Conservation (phyloP, 2,888 invertebrate genomes). For the Nephrotoma appendiculata region DNA sequence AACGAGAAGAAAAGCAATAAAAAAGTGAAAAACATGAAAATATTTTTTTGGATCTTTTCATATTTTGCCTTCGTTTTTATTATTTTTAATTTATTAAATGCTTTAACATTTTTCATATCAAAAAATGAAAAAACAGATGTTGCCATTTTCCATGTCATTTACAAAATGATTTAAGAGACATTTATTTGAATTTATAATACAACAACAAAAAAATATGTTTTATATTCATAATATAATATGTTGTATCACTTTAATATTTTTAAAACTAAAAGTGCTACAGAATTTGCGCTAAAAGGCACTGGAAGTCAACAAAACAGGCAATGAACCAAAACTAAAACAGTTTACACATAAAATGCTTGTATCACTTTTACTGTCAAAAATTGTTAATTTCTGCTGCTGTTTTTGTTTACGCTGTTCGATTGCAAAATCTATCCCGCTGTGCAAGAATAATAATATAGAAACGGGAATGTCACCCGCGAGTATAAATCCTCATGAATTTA, state of each 20-base stretch:
- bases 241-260: neutral
- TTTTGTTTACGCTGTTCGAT: neutral
- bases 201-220: neutral
- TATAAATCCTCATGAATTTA: neutral
- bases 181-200: neutral
- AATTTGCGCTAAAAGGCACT: neutral
- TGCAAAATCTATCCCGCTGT: conserved; percentile 1
- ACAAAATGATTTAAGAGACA: conserved; percentile 13
- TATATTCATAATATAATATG: neutral
- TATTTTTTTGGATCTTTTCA: neutral
- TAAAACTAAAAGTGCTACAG: neutral
- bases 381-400: neutral
- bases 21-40: neutral
- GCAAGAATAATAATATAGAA: neutral
- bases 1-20: neutral
- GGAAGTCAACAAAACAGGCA: neutral
- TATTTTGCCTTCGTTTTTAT: neutral
- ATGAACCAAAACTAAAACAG: neutral
- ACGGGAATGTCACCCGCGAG: neutral
- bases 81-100: conserved; percentile 1
- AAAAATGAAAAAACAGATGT: conserved; percentile 14
- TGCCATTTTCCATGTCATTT: conserved; percentile 17
- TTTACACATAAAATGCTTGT: neutral
- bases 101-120: conserved; percentile 5
- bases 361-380: neutral